Base-by-base conservation (phyloP, 2,888 invertebrate genomes). In the Trachelus tabidus region DNA sequence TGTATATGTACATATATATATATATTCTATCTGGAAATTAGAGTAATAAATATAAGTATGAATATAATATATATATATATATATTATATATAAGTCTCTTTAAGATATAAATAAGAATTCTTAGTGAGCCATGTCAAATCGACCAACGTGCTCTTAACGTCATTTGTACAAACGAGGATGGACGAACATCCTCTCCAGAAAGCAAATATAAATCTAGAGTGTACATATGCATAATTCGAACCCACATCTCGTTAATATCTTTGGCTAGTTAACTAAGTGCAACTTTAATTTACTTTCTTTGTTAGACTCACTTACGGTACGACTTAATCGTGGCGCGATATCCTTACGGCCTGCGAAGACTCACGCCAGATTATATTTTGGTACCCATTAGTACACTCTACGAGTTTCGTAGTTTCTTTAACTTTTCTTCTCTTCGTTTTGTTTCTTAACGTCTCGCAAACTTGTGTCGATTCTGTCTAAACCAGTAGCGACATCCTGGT, bases 191-290 rank as follows among this genome's bases (percentile, higher is more conserved):
- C 34, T 12, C 71, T 71, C 12, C 33, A 71, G 34, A 71, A 71
- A 31, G 71, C 34, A 71, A 71, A 71, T 71, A 31, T 71, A 71
- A 84, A 83, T 81, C 77, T 80, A 83, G 78, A 77, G 76, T 79
- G 79, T 84, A 84, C 77, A 56, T 56, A 56, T 56, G 23, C 56
- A 56, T 56, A 56, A 56, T 56, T 56, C 56, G 23, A 56, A 56
- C 56, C 71, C 71, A 71, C 76, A 69, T 79, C 79, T 79, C 81
- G 76, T 80, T 87, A 85, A 85, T 84, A 83, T 88, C 89, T 89
- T 89, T 88, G 89, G 88, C 88, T 88, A 87, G 84, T 83, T 80
- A 86, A 83, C 79, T 79, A 84, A 83, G 68, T 77, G 74, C 35
- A 35, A 81, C 76, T 80, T 81, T 80, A 76, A 81, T 75, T 80